Conservation (phyloP, 2,113 vertebrate genomes). For the Chrysochloris asiatica region DNA sequence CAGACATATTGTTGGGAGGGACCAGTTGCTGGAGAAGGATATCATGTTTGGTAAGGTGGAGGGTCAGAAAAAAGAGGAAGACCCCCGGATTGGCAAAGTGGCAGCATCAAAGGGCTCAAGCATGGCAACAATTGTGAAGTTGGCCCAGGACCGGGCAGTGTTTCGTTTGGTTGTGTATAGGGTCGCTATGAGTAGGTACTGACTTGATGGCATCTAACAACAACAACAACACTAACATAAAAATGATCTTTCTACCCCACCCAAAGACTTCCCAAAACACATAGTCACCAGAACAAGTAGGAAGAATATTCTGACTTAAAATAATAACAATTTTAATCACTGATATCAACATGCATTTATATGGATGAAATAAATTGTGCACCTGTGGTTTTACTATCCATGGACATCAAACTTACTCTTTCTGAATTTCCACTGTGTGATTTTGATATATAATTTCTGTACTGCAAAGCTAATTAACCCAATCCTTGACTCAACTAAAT, state of each 20-base stretch:
- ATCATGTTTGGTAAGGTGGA: no score
- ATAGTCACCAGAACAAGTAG: not conserved
- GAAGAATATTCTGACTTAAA: not conserved
- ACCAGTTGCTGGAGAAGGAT: no score
- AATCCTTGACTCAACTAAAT: not conserved
- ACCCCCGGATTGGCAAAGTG: no score
- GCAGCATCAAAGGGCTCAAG: no score
- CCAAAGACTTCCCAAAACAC: slow-evolving; percentile 1
- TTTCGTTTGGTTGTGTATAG: no score
- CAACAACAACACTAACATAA: no score
- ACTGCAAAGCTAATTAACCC: not conserved
- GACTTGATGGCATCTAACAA: no score
- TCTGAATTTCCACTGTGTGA: not conserved
- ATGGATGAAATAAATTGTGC: not conserved
- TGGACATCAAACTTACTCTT: slow-evolving; percentile 42
- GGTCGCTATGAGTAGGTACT: no score
- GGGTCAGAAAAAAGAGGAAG: no score
- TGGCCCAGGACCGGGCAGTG: no score
- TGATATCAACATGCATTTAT: not conserved
- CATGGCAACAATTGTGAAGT: no score
- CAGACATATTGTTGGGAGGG: no score
- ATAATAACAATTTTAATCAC: not conserved
- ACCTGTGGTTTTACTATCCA: not conserved
- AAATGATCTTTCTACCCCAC: not conserved
- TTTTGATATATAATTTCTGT: not conserved